phyloP scores from a whole-genome alignment of 1,140 invertebrate species.

The roundworm (Caenorhabditis elegans) region DNA sequence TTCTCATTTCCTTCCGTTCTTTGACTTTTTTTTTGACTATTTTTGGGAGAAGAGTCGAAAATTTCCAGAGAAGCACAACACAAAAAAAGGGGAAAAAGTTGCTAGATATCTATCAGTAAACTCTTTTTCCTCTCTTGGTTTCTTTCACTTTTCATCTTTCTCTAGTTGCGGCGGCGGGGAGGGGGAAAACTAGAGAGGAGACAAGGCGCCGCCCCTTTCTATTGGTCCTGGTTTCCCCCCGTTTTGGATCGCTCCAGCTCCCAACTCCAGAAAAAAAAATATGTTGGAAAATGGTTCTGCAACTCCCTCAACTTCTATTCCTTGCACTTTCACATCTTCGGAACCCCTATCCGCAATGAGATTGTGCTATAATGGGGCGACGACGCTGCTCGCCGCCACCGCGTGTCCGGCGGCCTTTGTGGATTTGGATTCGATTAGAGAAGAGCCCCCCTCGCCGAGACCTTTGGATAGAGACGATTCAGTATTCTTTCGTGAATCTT shows the following conservation, averaged over 20 bases:
- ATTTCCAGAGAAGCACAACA: too few species aligned
- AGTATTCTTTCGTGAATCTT: neutral
- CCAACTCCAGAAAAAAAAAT: too few species aligned
- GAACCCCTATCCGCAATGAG: neutral
- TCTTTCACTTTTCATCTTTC: too few species aligned
- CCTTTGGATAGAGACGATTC: neutral
- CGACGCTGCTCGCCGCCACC: neutral
- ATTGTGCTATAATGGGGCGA: neutral
- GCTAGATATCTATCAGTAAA: neutral
- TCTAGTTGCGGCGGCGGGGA: too few species aligned
- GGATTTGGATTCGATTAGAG: constrained; percentile 25
- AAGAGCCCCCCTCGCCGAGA: neutral
- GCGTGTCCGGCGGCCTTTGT: neutral
- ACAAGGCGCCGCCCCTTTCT: neutral
- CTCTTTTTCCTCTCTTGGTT: too few species aligned
- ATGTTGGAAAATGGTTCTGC: too few species aligned
- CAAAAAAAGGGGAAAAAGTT: neutral
- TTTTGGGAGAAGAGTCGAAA: too few species aligned
- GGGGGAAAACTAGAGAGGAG: neutral
- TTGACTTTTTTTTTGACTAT: too few species aligned
- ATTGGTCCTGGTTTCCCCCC: constrained; percentile 1
- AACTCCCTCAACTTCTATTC: neutral
- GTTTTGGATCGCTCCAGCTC: too few species aligned
- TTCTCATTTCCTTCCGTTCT: too few species aligned
- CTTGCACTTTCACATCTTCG: too few species aligned